These are phyloP conservation scores for Peromyscus aztecus DNA, from an alignment of 2,797 vertebrate species.

Conservation along the genomic window DNA sequence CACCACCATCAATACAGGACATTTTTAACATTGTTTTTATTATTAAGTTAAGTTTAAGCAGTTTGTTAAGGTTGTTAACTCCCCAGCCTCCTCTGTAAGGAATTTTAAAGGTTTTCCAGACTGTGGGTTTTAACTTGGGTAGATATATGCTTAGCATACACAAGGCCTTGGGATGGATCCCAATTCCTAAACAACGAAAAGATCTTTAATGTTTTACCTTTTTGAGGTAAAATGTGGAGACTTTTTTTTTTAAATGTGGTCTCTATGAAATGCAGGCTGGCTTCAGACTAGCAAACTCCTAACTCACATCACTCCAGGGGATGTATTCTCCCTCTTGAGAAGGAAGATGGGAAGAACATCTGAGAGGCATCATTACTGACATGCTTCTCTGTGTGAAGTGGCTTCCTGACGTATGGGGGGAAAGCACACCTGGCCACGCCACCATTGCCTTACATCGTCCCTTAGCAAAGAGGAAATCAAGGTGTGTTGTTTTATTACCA, in stretches of 20 bases:
- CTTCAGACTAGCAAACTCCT: not conserved
- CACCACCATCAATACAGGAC: not conserved
- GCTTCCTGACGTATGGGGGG: not conserved
- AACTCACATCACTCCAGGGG: not conserved
- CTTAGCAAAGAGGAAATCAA: conserved; percentile 25
- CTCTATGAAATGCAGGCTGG: not conserved
- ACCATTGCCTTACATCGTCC: not conserved
- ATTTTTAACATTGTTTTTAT: not conserved
- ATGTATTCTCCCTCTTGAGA: not conserved
- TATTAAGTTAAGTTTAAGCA: too few relatives aligned
- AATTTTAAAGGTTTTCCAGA: not conserved
- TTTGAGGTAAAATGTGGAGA: not conserved
- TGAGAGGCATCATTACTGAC: conserved; percentile 24
- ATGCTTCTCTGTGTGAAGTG: conserved; percentile 4
- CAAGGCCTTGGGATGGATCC: not conserved
- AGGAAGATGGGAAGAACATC: not conserved
- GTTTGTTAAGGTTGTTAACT: not conserved
- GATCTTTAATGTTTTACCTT: not conserved
- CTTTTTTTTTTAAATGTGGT: not conserved
- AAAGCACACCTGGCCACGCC: not conserved
- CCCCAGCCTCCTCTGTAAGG: not conserved
- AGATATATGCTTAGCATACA: not conserved
- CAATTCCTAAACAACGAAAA: not conserved
- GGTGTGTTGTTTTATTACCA: conserved; percentile 20
- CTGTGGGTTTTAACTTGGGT: not conserved